Conservation (phyloP, 2,113 vertebrate genomes). For the Gallinago media region DNA sequence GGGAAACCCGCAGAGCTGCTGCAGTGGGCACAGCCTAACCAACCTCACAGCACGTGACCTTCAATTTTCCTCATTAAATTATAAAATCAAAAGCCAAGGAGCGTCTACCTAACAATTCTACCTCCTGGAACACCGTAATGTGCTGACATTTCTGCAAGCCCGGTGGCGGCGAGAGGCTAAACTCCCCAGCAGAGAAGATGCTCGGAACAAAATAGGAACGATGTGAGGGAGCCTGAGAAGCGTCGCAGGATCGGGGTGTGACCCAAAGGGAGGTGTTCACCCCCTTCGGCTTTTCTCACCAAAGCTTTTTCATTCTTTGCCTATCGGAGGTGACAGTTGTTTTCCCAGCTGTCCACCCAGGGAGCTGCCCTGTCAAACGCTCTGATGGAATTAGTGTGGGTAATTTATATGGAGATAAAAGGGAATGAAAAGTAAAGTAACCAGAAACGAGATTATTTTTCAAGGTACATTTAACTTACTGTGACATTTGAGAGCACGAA, state of each 20-base stretch:
- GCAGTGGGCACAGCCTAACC: background rate
- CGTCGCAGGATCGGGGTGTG: accelerated
- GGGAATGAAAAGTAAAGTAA: constrained; percentile 34
- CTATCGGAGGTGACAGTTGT: background rate
- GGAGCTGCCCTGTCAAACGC: background rate
- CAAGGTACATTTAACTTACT: background rate
- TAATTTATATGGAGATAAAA: background rate
- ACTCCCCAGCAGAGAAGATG: background rate
- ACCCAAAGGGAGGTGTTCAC: background rate
- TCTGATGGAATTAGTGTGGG: background rate
- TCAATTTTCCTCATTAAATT: background rate
- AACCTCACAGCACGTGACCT: background rate
- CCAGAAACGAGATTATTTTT: constrained; percentile 50
- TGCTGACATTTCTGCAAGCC: background rate
- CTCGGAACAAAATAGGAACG: background rate
- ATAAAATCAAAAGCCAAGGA: background rate
- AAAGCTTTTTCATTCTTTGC: background rate
- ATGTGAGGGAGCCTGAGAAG: background rate
- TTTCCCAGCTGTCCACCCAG: background rate
- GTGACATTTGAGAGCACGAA: background rate
- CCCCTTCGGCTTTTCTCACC: background rate
- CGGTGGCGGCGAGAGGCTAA: accelerated
- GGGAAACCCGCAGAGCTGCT: background rate
- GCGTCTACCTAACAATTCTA: background rate
- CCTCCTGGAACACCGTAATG: background rate